Conservation (phyloP, 2,797 vertebrate species). For the Lithobates sylvaticus region DNA sequence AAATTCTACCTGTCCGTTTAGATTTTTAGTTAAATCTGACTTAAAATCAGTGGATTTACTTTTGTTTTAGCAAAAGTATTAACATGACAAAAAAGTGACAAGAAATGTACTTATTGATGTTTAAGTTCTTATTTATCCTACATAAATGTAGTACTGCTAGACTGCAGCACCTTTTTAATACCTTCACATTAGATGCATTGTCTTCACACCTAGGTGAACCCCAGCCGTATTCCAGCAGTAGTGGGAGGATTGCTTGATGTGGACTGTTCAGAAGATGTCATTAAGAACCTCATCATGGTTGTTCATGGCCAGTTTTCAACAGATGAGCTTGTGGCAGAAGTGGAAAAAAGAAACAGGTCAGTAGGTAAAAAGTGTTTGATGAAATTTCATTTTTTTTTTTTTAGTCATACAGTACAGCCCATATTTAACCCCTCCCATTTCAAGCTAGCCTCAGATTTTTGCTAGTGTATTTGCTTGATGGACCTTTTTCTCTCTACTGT, state of each 20-base stretch:
- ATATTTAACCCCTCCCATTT: too few relatives aligned
- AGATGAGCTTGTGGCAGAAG: slow-evolving; percentile 89
- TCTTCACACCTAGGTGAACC: slow-evolving; percentile 84
- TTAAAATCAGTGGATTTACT: too few relatives aligned
- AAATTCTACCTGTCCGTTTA: too few relatives aligned
- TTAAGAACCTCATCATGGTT: slow-evolving; percentile 90
- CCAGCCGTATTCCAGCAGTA: slow-evolving; percentile 92
- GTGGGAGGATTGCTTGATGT: slow-evolving; percentile 93
- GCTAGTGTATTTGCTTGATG: too few relatives aligned
- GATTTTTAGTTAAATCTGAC: too few relatives aligned
- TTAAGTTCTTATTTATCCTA: too few relatives aligned
- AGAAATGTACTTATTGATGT: too few relatives aligned
- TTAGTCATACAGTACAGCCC: too few relatives aligned
- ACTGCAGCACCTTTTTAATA: background rate
- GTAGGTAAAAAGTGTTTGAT: background rate
- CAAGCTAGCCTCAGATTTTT: too few relatives aligned
- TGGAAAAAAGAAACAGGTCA: slow-evolving; percentile 94
- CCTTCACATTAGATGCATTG: background rate
- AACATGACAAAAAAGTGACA: too few relatives aligned
- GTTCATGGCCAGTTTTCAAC: slow-evolving; percentile 89
- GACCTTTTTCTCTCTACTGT: too few relatives aligned
- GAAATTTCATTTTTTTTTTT: background rate
- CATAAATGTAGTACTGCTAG: background rate
- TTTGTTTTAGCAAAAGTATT: too few relatives aligned
- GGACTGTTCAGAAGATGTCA: slow-evolving; percentile 95